phyloP scores from a whole-genome alignment of 2,797 vertebrate genomes.

The Gallirallus australis region DNA sequence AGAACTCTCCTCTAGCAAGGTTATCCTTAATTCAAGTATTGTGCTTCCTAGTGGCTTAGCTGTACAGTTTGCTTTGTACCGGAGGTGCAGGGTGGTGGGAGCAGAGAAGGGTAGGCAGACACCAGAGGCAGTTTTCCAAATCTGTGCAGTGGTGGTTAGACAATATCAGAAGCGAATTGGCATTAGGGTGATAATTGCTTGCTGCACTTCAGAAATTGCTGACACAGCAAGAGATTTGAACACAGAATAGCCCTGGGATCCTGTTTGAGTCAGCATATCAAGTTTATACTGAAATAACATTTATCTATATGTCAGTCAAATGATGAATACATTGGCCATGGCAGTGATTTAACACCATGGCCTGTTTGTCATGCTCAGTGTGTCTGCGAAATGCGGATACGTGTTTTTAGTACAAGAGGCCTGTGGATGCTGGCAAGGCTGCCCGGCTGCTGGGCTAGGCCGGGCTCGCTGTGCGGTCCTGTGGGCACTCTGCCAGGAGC shows the following conservation, averaged over 20 bases:
- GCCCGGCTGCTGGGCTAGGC: neutral
- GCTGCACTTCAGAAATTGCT: neutral
- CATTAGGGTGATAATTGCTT: neutral
- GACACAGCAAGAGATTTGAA: neutral
- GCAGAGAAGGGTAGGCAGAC: neutral
- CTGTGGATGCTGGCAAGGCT: neutral
- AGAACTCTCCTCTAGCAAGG: neutral
- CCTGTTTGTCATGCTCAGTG: neutral
- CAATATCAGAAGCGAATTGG: neutral
- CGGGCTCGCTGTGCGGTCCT: neutral
- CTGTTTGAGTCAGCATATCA: neutral
- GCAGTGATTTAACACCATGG: neutral
- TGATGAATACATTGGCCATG: neutral
- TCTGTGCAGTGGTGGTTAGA: neutral
- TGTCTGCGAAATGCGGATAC: neutral
- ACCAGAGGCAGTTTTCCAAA: neutral
- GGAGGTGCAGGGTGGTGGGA: neutral
- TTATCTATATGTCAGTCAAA: neutral
- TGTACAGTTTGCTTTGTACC: neutral
- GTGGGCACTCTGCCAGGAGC: neutral
- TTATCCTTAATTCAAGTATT: neutral
- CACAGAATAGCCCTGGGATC: neutral
- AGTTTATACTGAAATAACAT: neutral
- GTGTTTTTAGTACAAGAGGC: neutral
- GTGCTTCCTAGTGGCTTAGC: neutral